A percentile compares a stretch with the other conserved stretches of the same genome.
These are phyloP conservation scores for Gymnarchus niloticus DNA, from an alignment of 2,113 vertebrate genomes.

Conservation along the genomic window DNA sequence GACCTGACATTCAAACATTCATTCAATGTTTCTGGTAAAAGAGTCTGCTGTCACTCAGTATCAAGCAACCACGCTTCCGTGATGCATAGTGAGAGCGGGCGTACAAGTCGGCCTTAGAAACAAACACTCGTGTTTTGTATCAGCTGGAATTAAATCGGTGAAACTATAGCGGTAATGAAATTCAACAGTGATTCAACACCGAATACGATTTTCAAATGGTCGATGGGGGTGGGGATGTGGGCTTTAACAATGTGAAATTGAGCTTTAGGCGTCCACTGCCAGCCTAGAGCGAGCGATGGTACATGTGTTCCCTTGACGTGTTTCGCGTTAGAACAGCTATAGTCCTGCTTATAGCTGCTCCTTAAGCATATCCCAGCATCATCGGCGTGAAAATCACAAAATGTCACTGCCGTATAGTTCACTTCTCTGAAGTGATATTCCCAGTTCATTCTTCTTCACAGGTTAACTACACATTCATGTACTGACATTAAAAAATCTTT, in stretches of 20 bases:
- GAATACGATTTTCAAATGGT: slow-evolving; percentile 6
- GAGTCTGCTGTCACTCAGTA: neutral
- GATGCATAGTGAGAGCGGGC: slow-evolving; percentile 26
- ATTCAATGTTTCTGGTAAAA: slow-evolving; percentile 6
- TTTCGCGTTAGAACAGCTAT: neutral
- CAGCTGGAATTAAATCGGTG: neutral
- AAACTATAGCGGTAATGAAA: neutral
- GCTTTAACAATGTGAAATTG: neutral
- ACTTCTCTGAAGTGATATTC: slow-evolving; percentile 32
- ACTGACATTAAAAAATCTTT: neutral
- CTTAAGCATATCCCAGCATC: slow-evolving; percentile 17
- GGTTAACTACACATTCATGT: neutral
- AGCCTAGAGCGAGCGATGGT: neutral
- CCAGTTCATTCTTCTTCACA: slow-evolving; percentile 18
- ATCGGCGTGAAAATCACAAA: slow-evolving; percentile 23
- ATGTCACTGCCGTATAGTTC: neutral
- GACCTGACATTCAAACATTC: neutral
- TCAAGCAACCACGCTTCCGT: neutral
- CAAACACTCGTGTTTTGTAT: neutral
- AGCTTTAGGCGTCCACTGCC: neutral
- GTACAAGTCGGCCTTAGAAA: neutral
- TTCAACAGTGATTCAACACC: slow-evolving; percentile 20
- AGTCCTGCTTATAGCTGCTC: slow-evolving; percentile 29
- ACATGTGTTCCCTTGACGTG: neutral
- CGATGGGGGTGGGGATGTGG: neutral